Conservation (phyloP, 2,113 vertebrate species). For the Progne subis region DNA sequence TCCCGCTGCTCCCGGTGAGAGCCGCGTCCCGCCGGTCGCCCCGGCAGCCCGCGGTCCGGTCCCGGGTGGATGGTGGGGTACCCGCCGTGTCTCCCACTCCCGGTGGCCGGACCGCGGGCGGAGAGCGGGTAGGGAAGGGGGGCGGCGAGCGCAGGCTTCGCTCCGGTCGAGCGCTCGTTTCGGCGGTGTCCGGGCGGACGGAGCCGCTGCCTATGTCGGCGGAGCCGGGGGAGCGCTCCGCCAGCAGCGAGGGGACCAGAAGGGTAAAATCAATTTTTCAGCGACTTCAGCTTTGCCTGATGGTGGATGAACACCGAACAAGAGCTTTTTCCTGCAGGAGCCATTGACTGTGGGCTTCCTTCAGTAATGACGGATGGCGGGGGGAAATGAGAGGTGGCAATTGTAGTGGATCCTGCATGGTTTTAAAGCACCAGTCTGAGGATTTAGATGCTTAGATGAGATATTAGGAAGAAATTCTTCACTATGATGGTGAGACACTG, state of each 20-base stretch:
- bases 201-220: no score
- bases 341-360: background rate
- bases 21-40: no score
- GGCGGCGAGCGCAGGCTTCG: background rate
- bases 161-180: background rate
- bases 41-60: background rate
- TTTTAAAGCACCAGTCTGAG: background rate
- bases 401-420: fast-evolving
- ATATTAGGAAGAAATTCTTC: background rate
- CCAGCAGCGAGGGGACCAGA: background rate
- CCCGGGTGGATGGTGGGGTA: background rate
- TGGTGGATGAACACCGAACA: background rate
- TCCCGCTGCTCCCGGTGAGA: background rate
- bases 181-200: background rate
- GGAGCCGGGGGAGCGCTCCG: background rate
- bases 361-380: fast-evolving
- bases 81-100: fast-evolving
- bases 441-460: background rate
- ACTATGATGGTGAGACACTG: background rate
- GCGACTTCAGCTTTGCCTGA: background rate
- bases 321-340: background rate
- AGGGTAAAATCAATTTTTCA: background rate
- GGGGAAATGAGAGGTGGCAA: background rate
- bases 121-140: background rate
- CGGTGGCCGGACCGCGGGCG: background rate